Base-by-base conservation (phyloP, 2,113 vertebrate species). In the Butorides virescens region DNA sequence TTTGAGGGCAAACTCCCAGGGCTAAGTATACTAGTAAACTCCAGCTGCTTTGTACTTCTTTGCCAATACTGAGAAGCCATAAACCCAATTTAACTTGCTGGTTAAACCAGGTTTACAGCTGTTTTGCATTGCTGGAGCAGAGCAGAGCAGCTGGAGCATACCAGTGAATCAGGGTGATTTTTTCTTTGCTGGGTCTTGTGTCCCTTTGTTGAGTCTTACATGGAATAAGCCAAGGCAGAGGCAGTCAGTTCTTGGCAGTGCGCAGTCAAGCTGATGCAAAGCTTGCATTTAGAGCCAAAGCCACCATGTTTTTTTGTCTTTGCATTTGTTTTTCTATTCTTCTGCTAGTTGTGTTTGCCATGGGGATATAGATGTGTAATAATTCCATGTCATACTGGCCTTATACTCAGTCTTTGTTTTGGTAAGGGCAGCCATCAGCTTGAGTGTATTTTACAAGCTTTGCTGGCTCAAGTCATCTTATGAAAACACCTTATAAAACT, bases 71-170 rank as follows among this genome's bases (percentile, higher is more conserved):
- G 61, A 78, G 65, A 93, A 96, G 68, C 68, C 68, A 84, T 94
- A 96, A 94, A 95, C 88, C 56, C 47, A 81, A 81, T 95, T 92
- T 86, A 86, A 87, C 90, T 96, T 94, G 72, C 86, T 93, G 83
- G 88, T 95, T 89, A 88, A 94, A 94, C 86, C 80, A 89, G 76
- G 88, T 86, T 95, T 97, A 92, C 95, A 96, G 88, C 86, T 96
- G 93, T 86, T 96, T 91, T 92, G 65, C 36, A 77, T 94, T 94
- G 76, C 83, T 92, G 65, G 83, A 93, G 68, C 39, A 44, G 30
- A 92, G 88, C 56, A 95, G 61, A 96, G 56, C 92, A 95, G 88
- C 86, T 96, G 92, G 79, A 94, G 16, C 44, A 83, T 80, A 93
- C 68, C 67, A 82, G 46, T 71, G 67, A 87, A 83, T 75, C 27